Conservation (phyloP, 2,797 vertebrate species). For the Pangasius macronema region DNA sequence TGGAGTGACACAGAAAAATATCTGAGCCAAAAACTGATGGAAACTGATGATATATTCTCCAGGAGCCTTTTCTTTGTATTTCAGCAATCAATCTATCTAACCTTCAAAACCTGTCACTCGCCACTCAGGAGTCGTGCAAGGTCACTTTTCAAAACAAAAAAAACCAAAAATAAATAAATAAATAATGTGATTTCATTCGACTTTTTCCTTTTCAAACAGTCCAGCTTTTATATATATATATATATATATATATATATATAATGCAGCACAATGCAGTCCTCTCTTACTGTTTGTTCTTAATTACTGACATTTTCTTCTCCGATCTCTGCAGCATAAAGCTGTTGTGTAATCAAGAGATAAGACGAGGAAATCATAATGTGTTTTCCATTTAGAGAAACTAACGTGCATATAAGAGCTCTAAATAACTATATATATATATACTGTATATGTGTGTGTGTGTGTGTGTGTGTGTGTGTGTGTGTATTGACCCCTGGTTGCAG, state of each 20-base stretch:
- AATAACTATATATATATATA: not conserved
- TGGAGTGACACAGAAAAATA: conserved; percentile 24
- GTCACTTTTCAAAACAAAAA: conserved; percentile 39
- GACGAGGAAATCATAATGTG: not conserved
- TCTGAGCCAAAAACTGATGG: conserved; percentile 12
- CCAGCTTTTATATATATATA: too few species aligned
- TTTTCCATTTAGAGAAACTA: not conserved
- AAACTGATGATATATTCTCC: conserved; percentile 43
- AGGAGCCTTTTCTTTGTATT: conserved; percentile 44
- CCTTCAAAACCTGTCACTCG: conserved; percentile 46
- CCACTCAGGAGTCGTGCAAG: conserved; percentile 38
- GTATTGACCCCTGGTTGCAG: conserved; percentile 17
- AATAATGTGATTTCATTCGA: conserved; percentile 13
- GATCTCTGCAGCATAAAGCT: not conserved
- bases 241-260: too few species aligned
- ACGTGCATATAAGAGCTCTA: not conserved
- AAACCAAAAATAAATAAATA: not conserved
- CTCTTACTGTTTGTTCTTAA: conserved; percentile 34
- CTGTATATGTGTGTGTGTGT: not conserved
- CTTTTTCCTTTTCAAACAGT: conserved; percentile 21
- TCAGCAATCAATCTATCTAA: conserved; percentile 53
- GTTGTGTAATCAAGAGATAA: not conserved
- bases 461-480: conserved; percentile 12
- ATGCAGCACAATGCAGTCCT: conserved; percentile 29
- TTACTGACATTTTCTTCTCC: conserved; percentile 37